Percentiles rank a stretch among this genome's conserved stretches.
phyloP scores from a whole-genome alignment of 35 echinoderm and acorn worm genomes.

The Apostichopus parvimensis region DNA sequence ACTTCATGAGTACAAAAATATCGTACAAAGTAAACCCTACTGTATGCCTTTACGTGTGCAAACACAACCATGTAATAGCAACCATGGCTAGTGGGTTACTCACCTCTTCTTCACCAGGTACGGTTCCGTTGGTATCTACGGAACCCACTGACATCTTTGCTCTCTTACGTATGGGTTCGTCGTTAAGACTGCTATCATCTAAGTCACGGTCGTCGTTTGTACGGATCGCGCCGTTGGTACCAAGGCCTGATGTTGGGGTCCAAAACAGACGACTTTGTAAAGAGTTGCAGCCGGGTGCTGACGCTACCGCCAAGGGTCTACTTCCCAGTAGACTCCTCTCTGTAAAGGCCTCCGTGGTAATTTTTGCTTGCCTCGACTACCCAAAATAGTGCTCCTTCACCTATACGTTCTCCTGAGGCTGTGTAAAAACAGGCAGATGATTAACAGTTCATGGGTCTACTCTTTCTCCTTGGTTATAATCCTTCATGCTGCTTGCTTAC shows the following conservation, averaged over 20 bases:
- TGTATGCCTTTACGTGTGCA: not conserved
- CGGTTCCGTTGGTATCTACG: constrained; percentile 37
- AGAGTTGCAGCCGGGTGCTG: constrained; percentile 32
- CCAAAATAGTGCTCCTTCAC: constrained; percentile 59
- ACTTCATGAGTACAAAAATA: no score
- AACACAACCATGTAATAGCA: not conserved
- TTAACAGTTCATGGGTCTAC: constrained; percentile 54
- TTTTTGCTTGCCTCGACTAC: constrained; percentile 55
- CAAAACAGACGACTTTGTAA: constrained; percentile 25
- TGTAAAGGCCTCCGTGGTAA: constrained; percentile 60
- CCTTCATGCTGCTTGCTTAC: constrained; percentile 39
- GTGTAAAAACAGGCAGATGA: constrained; percentile 35
- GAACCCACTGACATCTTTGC: constrained; percentile 55
- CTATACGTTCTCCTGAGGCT: constrained; percentile 46
- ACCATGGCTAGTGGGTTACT: not conserved
- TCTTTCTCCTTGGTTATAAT: constrained; percentile 22
- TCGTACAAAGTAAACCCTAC: no score
- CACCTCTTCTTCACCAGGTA: constrained; percentile 35
- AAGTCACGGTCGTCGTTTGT: constrained; percentile 30
- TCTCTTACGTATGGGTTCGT: constrained; percentile 35
- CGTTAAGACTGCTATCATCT: constrained; percentile 22
- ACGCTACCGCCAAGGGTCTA: constrained; percentile 48
- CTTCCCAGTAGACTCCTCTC: constrained; percentile 53
- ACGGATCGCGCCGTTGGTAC: constrained; percentile 40
- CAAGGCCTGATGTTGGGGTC: constrained; percentile 29